Base-by-base conservation (phyloP, 1,140 invertebrate genomes). In the Ephestia elutella region DNA sequence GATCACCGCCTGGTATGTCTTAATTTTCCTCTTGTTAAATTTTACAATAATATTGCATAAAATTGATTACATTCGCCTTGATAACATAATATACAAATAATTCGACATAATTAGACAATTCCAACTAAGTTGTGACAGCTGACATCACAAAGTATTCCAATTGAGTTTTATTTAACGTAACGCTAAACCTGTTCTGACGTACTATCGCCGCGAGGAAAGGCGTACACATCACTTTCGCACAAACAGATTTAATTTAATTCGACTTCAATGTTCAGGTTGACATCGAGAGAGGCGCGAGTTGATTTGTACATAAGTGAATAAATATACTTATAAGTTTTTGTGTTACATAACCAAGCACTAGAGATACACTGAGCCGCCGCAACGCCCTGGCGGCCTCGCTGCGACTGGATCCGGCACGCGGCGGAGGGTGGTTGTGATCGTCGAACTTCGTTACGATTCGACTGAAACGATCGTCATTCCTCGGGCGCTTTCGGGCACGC, bases 301-400 rank as follows among this genome's bases (percentile, higher is more conserved):
- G 32, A 66, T 71, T 73, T 66, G 71, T 77, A 75, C 30, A 32
- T 32, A 10, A 32, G 30, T 75, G 54, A 80, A 70, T 78, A 80
- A 73, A 82, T 87, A 87, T 75, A 82, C 86, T 86, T 83, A 86
- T 84, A 86, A 85, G 80, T 87, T 86, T 80, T 80, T 79, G 70
- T 82, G 80, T 88, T 88, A 88, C 81, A 88, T 88, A 88, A 88
- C 76, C 83, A 72, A 79, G 70, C 79, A 80, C 74, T 64, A 68
- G 66, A 70, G 69, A 75, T 74, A 73, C 76, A 73, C 63, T 72
- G 75, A 78, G 76, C 73, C 78, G 73, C 68, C 78, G 80, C 79
- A 79, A 81, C 83, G 82, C 82, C 82, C 80, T 62, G 77, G 79
- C 78, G 82, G 82, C 75, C 73, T 77, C 80, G 80, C 81, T 83